Evolutionary conservation across 2,797 vertebrate species (phyloP).

Genomic region (Apogon hyalosoma): DNA sequence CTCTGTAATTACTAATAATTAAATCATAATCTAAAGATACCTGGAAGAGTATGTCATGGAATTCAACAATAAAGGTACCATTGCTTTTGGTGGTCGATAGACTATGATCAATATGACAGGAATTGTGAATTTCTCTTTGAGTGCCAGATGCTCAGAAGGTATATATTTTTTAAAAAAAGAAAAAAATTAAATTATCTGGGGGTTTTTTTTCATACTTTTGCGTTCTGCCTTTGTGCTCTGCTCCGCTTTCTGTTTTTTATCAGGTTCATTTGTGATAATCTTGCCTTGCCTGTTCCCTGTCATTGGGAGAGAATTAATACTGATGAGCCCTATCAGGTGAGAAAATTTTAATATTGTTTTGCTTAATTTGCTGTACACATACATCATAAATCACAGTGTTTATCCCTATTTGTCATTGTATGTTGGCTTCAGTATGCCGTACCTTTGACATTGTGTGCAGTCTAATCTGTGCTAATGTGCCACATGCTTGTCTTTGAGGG

Average conservation of each 20-base stretch:
- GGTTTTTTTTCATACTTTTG: too few relatives aligned
- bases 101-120: too few relatives aligned
- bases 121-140: too few relatives aligned
- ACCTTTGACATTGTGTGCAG: too few relatives aligned
- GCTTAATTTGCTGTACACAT: not conserved
- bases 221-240: not conserved
- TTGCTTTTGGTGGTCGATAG: too few relatives aligned
- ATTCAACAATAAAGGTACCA: too few relatives aligned
- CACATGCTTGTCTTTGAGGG: not conserved
- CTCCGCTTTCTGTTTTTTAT: constrained; percentile 19
- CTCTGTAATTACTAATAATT: too few relatives aligned
- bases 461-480: not conserved
- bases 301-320: constrained; percentile 97
- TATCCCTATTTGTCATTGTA: not conserved
- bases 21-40: too few relatives aligned
- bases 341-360: not conserved
- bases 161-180: too few relatives aligned
- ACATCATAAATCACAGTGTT: not conserved
- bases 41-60: too few relatives aligned
- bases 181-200: too few relatives aligned
- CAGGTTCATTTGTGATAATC: constrained; percentile 98
- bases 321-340: constrained; percentile 93
- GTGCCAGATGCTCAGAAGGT: too few relatives aligned
- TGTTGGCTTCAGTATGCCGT: not conserved
- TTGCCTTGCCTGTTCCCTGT: constrained; percentile 92